phyloP scores from a whole-genome alignment of 2,113 vertebrate species.

The Leiothrix lutea region DNA sequence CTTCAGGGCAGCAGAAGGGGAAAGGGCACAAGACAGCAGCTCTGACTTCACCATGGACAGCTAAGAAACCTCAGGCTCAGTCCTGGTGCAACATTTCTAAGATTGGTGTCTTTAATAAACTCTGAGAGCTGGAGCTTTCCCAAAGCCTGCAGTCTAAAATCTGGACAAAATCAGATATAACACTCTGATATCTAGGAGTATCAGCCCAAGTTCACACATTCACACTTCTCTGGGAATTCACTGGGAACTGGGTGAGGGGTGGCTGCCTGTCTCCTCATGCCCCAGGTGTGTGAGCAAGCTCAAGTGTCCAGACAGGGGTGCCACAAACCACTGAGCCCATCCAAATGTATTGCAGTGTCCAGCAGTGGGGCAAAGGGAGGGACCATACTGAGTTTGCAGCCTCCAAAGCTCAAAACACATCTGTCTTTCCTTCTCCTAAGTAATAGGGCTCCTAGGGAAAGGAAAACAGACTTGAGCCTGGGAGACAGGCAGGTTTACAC shows the following conservation, averaged over 20 bases:
- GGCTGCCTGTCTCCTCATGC: background rate
- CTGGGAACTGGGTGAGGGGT: background rate
- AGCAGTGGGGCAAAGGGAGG: background rate
- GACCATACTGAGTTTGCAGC: background rate
- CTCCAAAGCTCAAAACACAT: background rate
- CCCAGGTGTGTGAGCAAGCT: background rate
- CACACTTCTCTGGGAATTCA: background rate
- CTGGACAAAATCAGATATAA: background rate
- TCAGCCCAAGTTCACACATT: background rate
- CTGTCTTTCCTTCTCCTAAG: background rate
- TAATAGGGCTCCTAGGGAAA: background rate
- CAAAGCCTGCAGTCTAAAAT: background rate
- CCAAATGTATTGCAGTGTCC: background rate
- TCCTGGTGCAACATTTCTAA: background rate
- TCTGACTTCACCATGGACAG: background rate
- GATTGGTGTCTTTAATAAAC: background rate
- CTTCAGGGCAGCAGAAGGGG: background rate
- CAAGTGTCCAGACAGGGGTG: background rate
- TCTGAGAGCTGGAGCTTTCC: background rate
- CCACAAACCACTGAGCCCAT: background rate
- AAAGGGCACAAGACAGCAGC: background rate
- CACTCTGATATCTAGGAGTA: background rate
- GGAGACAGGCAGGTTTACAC: background rate
- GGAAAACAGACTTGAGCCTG: background rate
- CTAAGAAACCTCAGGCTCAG: accelerated